These are phyloP conservation scores for Mycetomoellerius zeteki DNA, from an alignment of 1,140 invertebrate genomes.

Conservation along the genomic window DNA sequence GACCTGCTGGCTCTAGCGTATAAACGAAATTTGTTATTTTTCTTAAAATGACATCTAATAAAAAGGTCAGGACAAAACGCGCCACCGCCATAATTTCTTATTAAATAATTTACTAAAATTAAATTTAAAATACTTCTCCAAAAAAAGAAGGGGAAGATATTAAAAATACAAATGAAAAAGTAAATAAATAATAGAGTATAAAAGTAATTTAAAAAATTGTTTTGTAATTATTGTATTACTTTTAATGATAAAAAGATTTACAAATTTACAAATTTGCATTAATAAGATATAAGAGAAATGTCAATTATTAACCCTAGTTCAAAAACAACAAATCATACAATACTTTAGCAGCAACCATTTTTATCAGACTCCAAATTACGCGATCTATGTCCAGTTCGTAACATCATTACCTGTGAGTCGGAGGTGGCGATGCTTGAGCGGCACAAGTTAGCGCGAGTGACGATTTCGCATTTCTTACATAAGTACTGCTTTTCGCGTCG, in stretches of 20 bases:
- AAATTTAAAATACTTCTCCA: not conserved
- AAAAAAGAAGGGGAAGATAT: no score
- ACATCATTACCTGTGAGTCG: slow-evolving; percentile 86
- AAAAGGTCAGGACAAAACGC: slow-evolving; percentile 5
- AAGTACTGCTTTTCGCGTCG: slow-evolving; percentile 89
- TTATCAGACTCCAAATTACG: not conserved
- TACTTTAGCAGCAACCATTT: not conserved
- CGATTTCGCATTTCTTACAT: slow-evolving; percentile 83
- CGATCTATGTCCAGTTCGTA: slow-evolving; percentile 1
- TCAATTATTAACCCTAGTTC: not conserved
- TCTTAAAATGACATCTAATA: not conserved
- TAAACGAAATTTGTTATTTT: slow-evolving; percentile 51
- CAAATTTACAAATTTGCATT: not conserved
- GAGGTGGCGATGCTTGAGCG: slow-evolving; percentile 88
- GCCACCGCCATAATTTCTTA: slow-evolving; percentile 59
- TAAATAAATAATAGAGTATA: no score
- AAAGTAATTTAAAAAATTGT: no score
- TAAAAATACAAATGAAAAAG: no score
- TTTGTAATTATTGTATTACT: not conserved
- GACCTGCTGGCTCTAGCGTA: slow-evolving; percentile 88
- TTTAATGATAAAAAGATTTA: not conserved
- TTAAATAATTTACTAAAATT: slow-evolving; percentile 4
- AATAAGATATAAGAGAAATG: not conserved
- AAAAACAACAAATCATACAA: not conserved
- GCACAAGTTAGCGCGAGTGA: slow-evolving; percentile 87